Conservation (phyloP, 2,888 invertebrate species). For the Cremastinae sp. region DNA sequence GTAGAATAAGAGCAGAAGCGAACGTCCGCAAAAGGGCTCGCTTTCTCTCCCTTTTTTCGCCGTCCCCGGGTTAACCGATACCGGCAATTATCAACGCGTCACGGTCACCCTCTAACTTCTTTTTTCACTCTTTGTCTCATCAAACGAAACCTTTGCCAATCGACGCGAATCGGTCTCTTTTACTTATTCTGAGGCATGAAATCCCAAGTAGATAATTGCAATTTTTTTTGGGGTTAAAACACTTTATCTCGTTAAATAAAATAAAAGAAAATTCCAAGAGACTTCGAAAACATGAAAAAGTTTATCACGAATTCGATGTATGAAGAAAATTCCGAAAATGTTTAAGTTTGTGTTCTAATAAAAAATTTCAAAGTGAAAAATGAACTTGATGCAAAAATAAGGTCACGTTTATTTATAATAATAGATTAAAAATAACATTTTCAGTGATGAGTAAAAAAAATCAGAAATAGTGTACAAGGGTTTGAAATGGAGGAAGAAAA, state of each 20-base stretch:
- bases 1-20: conserved; percentile 52
- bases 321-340: no score
- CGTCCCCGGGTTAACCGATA: conserved; percentile 79
- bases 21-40: conserved; percentile 62
- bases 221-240: conserved; percentile 2
- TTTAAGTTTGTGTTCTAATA: no score
- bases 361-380: no score
- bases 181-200: conserved; percentile 1
- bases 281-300: no score
- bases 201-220: conserved; percentile 37
- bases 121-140: conserved; percentile 28
- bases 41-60: conserved; percentile 67
- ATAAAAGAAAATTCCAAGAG: no score
- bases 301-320: no score
- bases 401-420: no score
- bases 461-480: background rate
- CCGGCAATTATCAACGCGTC: conserved; percentile 80
- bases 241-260: no score
- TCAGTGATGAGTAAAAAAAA: background rate
- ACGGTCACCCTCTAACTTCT: conserved; percentile 68
- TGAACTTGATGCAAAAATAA: no score
- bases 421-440: no score
- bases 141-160: conserved; percentile 20
- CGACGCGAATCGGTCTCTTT: conserved; percentile 6
- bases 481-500: conserved; percentile 5